Percentiles rank a stretch among this genome's conserved stretches.
Evolutionary conservation across 2,888 invertebrate genomes (phyloP).

Genomic region (Eudemis profundana): DNA sequence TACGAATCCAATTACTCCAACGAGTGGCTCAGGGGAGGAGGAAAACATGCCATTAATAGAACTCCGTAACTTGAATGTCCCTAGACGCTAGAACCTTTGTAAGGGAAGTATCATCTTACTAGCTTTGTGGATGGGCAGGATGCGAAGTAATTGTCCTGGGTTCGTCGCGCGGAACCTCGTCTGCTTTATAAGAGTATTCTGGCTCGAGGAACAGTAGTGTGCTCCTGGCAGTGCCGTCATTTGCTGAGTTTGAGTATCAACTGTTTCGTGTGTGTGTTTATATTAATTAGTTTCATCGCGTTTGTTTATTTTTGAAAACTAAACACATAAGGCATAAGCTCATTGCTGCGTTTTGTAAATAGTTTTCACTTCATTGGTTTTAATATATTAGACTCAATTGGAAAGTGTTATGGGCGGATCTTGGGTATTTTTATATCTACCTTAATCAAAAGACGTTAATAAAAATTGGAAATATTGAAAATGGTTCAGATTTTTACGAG

Average conservation of each 20-base stretch:
- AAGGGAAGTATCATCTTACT: conserved; percentile 82
- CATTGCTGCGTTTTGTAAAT: too few species aligned
- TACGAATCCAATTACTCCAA: conserved; percentile 32
- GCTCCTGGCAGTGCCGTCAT: conserved; percentile 52
- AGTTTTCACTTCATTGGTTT: too few species aligned
- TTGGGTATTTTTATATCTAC: too few species aligned
- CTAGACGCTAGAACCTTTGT: conserved; percentile 74
- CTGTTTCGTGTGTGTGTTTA: conserved; percentile 26
- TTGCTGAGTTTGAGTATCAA: conserved; percentile 8
- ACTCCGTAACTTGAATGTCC: conserved; percentile 59
- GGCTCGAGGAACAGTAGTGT: conserved; percentile 68
- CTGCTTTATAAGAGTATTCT: conserved; percentile 75
- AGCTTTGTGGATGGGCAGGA: conserved; percentile 76
- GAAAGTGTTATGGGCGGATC: too few species aligned
- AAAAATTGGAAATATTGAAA: too few species aligned
- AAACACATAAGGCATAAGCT: too few species aligned
- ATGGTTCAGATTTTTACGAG: too few species aligned
- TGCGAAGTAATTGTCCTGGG: conserved; percentile 75
- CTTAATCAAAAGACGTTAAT: too few species aligned
- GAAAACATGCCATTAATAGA: conserved; percentile 33
- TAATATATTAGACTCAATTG: too few species aligned
- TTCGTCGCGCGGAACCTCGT: conserved; percentile 72
- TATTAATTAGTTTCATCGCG: not conserved
- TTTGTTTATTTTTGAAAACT: not conserved
- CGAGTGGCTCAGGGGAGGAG: conserved; percentile 26